Conservation (phyloP, 2,888 invertebrate species). For the Drosophila prostipennis region DNA sequence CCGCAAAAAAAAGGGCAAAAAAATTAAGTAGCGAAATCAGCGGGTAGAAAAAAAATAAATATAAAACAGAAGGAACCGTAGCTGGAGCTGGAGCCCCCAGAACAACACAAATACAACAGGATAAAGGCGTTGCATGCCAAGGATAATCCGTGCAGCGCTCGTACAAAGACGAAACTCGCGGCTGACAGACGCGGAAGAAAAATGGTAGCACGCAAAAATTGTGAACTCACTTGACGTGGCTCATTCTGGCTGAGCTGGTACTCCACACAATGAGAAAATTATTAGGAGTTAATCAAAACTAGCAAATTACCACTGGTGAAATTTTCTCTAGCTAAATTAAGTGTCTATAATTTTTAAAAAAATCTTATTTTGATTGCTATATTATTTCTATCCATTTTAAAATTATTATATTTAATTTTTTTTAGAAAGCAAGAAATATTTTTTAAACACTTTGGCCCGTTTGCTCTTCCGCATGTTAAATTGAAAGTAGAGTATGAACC, state of each 20-base stretch:
- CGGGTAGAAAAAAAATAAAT: slow-evolving; percentile 53
- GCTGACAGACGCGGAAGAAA: slow-evolving; percentile 61
- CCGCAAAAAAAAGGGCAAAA: slow-evolving; percentile 54
- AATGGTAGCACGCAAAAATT: slow-evolving; percentile 80
- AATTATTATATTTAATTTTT: too few species aligned
- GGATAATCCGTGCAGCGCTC: slow-evolving; percentile 64
- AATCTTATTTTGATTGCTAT: neutral
- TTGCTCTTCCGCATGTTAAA: too few species aligned
- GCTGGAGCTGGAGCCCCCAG: slow-evolving; percentile 13
- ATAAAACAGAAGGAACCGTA: slow-evolving; percentile 19
- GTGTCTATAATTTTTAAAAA: neutral
- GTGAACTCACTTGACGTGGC: slow-evolving; percentile 80
- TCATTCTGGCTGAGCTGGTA: slow-evolving; percentile 71
- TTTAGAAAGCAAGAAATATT: too few species aligned
- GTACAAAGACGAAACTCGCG: slow-evolving; percentile 23
- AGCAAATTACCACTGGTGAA: too few species aligned
- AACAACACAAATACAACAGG: slow-evolving; percentile 76
- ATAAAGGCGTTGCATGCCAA: slow-evolving; percentile 81
- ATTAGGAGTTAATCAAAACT: neutral
- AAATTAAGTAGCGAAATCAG: slow-evolving; percentile 79
- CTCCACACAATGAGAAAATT: slow-evolving; percentile 8
- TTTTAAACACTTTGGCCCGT: too few species aligned
- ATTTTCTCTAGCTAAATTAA: too few species aligned
- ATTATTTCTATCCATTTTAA: too few species aligned
- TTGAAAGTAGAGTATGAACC: too few species aligned